A percentile compares a stretch with the other conserved stretches of the same genome.
phyloP scores from a whole-genome alignment of 2,797 vertebrate genomes.

The Darevskia mixta region DNA sequence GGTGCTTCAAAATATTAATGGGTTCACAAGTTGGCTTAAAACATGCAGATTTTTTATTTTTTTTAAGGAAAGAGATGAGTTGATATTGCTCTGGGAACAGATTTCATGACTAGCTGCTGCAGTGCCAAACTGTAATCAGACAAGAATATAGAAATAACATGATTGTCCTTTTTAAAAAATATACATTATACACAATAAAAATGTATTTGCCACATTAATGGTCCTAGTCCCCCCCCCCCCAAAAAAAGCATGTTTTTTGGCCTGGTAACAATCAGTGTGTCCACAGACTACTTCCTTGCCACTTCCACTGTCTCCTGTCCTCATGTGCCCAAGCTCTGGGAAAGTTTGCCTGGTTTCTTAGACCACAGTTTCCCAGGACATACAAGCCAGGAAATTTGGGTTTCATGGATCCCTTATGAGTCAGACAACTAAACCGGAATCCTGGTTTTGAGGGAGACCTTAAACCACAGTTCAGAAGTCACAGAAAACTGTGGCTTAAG shows the following conservation, averaged over 20 bases:
- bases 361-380: not conserved
- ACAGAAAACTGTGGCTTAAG: not conserved
- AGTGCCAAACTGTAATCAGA: not conserved
- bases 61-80: not conserved
- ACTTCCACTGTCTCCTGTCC: not conserved
- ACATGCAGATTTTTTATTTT: not conserved
- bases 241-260: not conserved
- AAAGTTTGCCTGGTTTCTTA: not conserved
- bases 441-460: not conserved
- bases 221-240: not conserved
- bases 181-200: not conserved
- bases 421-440: not conserved
- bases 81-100: too few relatives aligned
- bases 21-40: not conserved
- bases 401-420: not conserved
- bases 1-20: not conserved
- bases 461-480: not conserved
- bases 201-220: not conserved
- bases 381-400: not conserved
- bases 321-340: not conserved
- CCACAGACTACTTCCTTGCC: not conserved
- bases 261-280: not conserved
- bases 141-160: not conserved
- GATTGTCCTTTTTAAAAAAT: not conserved
- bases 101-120: not conserved